Evolutionary conservation across 2,113 vertebrate genomes (phyloP), one percentile per base, ranked within the genome.

Genomic region (Protomyctophum bolini): DNA sequence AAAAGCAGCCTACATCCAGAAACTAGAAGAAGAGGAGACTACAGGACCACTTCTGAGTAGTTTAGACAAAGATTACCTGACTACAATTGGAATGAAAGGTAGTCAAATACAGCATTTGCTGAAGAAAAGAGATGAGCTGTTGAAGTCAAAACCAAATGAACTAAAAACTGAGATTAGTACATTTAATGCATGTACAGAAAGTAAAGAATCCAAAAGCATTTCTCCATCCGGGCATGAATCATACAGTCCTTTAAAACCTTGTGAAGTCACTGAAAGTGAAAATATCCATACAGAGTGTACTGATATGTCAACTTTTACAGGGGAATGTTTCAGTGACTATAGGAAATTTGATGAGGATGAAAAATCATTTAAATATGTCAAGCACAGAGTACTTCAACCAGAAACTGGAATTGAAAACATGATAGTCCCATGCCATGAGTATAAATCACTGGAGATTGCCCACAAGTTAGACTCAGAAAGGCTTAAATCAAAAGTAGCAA

Each of bases 361-460:
- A 9, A 51, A 28, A 0, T 9, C 91, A 58, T 92, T 89, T 74
- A 90, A 78, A 3, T 94, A 94, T 0, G 89, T 92, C 48, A 91
- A 80, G 68, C 75, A 88, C 14, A 63, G 14, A 29, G 59, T 93
- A 0, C 89, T 94, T 0, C n/a, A 45, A 65, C 92, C 93, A 55
- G 92, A 94, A 81, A 87, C 93, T 6, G 93, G 92, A 11, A 77
- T 60, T 29, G 73, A 3, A 33, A 64, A 83, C 72, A 72, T 94
- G 73, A 92, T 93, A 46, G 57, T 10, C 41, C 92, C 93, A 1
- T 94, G 93, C 7, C 93, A 93, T 2, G 92, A 94, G 81, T 94
- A 92, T 58, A 94, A 94, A 75, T 93, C 92, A 0, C 80, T 93
- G 28, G 83, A 63, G 54, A 83, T 0, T 15, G 93, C 86, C 1